Percentiles rank a stretch among this genome's conserved stretches.
Evolutionary conservation across 2,888 invertebrate species (phyloP).

Genomic region (Unio delphinus): DNA sequence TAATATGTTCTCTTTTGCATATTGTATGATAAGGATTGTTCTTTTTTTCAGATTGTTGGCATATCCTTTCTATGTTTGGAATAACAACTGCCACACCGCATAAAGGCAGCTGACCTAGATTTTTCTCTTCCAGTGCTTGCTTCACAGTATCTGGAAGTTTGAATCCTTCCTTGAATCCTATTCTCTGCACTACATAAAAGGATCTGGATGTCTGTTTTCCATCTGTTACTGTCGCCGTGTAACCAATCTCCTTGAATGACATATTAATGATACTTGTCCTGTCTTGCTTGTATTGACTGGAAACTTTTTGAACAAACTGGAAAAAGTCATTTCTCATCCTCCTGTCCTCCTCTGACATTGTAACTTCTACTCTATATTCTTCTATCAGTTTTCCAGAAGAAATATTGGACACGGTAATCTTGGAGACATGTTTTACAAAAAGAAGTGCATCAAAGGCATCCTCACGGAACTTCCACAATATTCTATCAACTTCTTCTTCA

Average conservation of each 20-base stretch:
- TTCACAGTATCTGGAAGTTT: slow-evolving; percentile 36
- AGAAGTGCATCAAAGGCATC: slow-evolving; percentile 12
- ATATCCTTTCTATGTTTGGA: slow-evolving; percentile 48
- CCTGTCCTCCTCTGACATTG: slow-evolving; percentile 14
- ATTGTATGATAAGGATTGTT: not conserved
- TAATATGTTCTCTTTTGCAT: not conserved
- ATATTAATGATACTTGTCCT: slow-evolving; percentile 18
- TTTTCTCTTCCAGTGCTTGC: slow-evolving; percentile 33
- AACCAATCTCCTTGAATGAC: slow-evolving; percentile 9
- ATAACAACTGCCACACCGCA: slow-evolving; percentile 53
- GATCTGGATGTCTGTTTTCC: slow-evolving; percentile 1
- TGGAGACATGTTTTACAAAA: slow-evolving; percentile 26
- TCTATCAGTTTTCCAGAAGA: no score
- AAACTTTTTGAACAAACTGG: slow-evolving; percentile 22
- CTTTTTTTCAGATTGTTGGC: slow-evolving; percentile 19
- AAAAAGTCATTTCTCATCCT: slow-evolving; percentile 12
- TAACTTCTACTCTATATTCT: not conserved
- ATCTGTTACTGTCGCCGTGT: slow-evolving; percentile 16
- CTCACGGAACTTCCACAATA: slow-evolving; percentile 18
- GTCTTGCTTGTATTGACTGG: slow-evolving; percentile 38
- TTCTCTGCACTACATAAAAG: slow-evolving; percentile 31
- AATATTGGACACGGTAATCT: slow-evolving; percentile 2
- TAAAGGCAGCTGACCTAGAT: slow-evolving; percentile 48
- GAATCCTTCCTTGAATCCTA: slow-evolving; percentile 23
- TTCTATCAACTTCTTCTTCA: slow-evolving; percentile 4